Conservation (phyloP, 2,113 vertebrate genomes). For the Eudyptes chrysolophus region DNA sequence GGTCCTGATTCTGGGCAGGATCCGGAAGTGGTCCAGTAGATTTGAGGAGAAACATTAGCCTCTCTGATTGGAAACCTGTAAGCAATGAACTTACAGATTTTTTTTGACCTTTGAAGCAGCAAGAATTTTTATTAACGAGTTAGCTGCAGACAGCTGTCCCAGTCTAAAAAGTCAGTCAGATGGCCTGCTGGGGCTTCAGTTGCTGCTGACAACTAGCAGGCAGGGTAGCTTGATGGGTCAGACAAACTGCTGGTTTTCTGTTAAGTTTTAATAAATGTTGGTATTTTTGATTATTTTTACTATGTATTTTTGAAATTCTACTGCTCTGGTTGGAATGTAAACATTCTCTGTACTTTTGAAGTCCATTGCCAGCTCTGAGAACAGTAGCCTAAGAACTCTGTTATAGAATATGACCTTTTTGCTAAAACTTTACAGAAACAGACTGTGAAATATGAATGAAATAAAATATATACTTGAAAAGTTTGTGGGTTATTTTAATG, state of each 20-base stretch:
- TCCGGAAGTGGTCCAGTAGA: background rate
- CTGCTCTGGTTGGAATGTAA: conserved; percentile 51
- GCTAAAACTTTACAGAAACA: conserved; percentile 69
- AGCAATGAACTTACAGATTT: background rate
- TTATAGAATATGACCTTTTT: conserved; percentile 69
- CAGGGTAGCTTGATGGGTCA: background rate
- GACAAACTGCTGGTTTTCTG: conserved; percentile 7
- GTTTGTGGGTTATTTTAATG: background rate
- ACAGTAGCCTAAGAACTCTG: conserved; percentile 43
- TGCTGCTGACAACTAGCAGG: background rate
- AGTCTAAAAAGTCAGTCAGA: background rate
- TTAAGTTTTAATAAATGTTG: conserved; percentile 60
- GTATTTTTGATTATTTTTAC: conserved; percentile 52
- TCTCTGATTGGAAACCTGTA: background rate
- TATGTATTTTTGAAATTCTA: conserved; percentile 32
- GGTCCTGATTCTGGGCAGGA: background rate
- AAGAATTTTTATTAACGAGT: background rate
- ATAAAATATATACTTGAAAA: conserved; percentile 73
- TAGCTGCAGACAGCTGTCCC: background rate
- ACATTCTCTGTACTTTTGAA: conserved; percentile 49
- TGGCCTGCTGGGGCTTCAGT: background rate
- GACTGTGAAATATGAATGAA: conserved; percentile 74
- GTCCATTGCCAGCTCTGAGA: conserved; percentile 53
- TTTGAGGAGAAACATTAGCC: background rate
- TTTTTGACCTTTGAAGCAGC: background rate